Conservation (phyloP, 1,140 invertebrate genomes). For the Sinonovacula constricta region DNA sequence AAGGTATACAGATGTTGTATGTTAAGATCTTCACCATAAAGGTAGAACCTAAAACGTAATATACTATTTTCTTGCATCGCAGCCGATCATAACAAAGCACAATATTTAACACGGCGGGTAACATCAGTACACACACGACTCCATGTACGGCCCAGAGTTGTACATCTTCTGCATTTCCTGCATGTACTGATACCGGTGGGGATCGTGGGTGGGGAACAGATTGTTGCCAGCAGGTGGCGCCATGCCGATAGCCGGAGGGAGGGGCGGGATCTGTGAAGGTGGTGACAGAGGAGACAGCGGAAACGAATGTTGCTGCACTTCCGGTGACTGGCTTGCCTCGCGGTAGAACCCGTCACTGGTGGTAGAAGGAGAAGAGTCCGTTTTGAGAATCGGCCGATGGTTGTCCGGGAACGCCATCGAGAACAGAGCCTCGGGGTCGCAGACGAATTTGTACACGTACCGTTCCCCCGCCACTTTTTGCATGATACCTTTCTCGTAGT, state of each 20-base stretch:
- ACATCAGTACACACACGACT: conserved; percentile 75
- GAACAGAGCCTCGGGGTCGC: conserved; percentile 94
- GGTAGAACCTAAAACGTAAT: no score
- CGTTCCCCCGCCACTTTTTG: conserved; percentile 89
- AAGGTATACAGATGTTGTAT: no score
- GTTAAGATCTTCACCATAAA: no score
- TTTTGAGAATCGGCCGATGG: conserved; percentile 73
- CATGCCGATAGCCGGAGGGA: conserved; percentile 42
- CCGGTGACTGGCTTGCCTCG: conserved; percentile 56
- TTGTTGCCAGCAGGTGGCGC: conserved; percentile 35
- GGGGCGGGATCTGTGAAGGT: conserved; percentile 53
- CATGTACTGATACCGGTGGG: conserved; percentile 71
- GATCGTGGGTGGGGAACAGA: conserved; percentile 58
- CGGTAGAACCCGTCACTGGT: conserved; percentile 63
- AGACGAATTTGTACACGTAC: conserved; percentile 98
- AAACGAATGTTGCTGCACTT: conserved; percentile 58
- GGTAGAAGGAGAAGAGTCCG: conserved; percentile 53
- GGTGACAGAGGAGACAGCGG: conserved; percentile 47
- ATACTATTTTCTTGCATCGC: no score
- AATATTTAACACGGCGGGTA: no score
- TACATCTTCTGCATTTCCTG: conserved; percentile 74
- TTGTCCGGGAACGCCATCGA: conserved; percentile 86
- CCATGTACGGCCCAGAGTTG: conserved; percentile 72
- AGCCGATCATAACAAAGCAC: no score
- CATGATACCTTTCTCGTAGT: conserved; percentile 93